Base-by-base conservation (phyloP, 1,140 invertebrate genomes). In the Heliconius hewitsoni region DNA sequence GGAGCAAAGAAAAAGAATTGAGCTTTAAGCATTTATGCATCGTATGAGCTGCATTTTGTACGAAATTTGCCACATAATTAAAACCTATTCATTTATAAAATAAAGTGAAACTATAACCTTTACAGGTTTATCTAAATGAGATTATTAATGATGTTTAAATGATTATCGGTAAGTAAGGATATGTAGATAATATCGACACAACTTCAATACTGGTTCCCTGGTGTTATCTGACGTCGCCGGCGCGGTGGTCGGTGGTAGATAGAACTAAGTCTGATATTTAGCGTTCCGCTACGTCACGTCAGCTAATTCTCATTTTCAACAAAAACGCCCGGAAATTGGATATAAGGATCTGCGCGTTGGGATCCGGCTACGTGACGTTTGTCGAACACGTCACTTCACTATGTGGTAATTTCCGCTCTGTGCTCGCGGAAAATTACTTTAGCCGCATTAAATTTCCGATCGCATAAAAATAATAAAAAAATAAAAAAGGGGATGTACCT, bases 291-390 rank as follows among this genome's bases (percentile, higher is more conserved):
- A 90, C 86, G 87, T 89, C 89, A 93, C 86, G 90, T 93, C 91
- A 92, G 91, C 91, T 94, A 94, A 94, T 94, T 93, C 92, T 87
- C 89, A 89, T 90, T 92, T 90, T 88, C 89, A 91, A 93, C 93
- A 94, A 94, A 93, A 94, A 93, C 90, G 87, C 27, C 90, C 90
- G 93, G 93, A 94, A 94, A 94, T 94, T 94, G 92, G 93, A 94
- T 93, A 93, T 93, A 94, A 94, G 93, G 93, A 94, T 94, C 92
- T 94, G 90, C 89, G 86, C 88, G 89, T 86, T 85, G 82, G 90
- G 88, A 90, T 93, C 91, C 93, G 93, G 90, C 90, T 94, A 93
- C 93, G 93, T 93, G 93, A 93, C 93, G 92, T 91, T 92, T 94
- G 92, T 93, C 92, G 92, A 94, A 93, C 93, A 93, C 89, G 92